Percentiles rank a stretch among this genome's conserved stretches.
phyloP scores from a whole-genome alignment of 2,888 invertebrate genomes.

The Cantharis nigra region DNA sequence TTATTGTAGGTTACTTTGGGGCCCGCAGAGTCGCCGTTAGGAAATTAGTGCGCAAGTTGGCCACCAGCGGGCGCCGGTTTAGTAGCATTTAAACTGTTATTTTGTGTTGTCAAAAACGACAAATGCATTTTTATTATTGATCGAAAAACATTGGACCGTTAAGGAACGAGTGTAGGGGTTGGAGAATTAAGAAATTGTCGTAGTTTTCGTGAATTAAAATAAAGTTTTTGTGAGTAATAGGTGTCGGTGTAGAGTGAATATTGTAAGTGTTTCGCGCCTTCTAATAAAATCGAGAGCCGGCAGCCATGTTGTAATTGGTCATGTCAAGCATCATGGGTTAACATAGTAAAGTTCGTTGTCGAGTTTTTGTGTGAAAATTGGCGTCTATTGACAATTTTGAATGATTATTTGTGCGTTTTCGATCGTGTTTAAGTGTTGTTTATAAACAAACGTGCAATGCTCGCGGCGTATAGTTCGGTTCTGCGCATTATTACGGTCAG shows the following conservation, averaged over 20 bases:
- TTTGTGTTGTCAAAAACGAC: conserved; percentile 55
- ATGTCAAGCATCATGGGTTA: conserved; percentile 58
- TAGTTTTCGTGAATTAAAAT: neutral
- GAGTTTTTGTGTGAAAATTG: conserved; percentile 38
- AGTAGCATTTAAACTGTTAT: conserved; percentile 52
- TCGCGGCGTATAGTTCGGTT: conserved; percentile 52
- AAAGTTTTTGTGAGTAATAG: neutral
- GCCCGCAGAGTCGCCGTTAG: neutral
- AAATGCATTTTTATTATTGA: conserved; percentile 49
- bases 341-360: conserved; percentile 47
- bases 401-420: conserved; percentile 33
- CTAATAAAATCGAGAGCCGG: conserved; percentile 54
- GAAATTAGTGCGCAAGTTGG: neutral
- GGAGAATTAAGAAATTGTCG: conserved; percentile 3
- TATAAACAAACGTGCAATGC: conserved; percentile 47
- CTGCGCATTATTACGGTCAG: conserved; percentile 57
- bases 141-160: conserved; percentile 15
- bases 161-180: conserved; percentile 7
- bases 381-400: conserved; percentile 25
- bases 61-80: conserved; percentile 42
- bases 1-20: neutral
- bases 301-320: conserved; percentile 58
- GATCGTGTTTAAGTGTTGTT: conserved; percentile 45
- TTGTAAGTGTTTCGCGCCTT: conserved; percentile 50
- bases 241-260: conserved; percentile 28